phyloP scores from a whole-genome alignment of 2,888 invertebrate genomes.

The Apomyelois bistriatella region DNA sequence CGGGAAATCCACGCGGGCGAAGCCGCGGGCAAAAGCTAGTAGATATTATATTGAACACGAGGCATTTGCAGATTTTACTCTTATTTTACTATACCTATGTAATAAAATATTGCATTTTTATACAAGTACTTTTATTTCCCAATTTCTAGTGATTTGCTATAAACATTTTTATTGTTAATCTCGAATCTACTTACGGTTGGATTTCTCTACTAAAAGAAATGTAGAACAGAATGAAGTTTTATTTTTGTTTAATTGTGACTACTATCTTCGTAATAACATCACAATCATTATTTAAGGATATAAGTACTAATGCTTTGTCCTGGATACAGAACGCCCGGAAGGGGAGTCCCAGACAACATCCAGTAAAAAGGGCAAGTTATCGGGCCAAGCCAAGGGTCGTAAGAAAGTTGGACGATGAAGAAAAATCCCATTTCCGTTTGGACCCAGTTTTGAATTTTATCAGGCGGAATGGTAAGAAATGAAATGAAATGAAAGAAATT shows the following conservation, averaged over 20 bases:
- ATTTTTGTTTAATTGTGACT: conserved; percentile 21
- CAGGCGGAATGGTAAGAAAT: conserved; percentile 13
- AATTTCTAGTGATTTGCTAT: conserved; percentile 1
- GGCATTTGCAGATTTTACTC: too few relatives aligned
- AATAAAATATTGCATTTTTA: too few relatives aligned
- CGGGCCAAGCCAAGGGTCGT: neutral
- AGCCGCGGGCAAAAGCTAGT: too few relatives aligned
- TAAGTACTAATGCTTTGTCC: conserved; percentile 26
- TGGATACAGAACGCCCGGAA: conserved; percentile 19
- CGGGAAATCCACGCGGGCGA: too few relatives aligned
- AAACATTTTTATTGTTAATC: conserved; percentile 21
- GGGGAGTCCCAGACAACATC: conserved; percentile 16
- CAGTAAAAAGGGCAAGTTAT: neutral
- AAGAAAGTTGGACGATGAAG: conserved; percentile 5
- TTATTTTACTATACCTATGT: too few relatives aligned
- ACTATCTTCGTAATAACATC: conserved; percentile 20
- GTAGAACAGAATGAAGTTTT: conserved; percentile 36
- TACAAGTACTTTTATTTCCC: too few relatives aligned
- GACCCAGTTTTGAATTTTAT: conserved; percentile 44
- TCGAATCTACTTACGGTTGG: conserved; percentile 7
- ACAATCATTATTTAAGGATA: conserved; percentile 25
- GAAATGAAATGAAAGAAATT: too few relatives aligned
- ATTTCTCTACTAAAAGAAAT: conserved; percentile 19
- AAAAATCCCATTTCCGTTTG: conserved; percentile 28
- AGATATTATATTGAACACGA: too few relatives aligned